A percentile compares a stretch with the other conserved stretches of the same genome.
These are phyloP conservation scores for Gryllus longicercus DNA, from an alignment of 2,888 invertebrate species.

Conservation along the genomic window DNA sequence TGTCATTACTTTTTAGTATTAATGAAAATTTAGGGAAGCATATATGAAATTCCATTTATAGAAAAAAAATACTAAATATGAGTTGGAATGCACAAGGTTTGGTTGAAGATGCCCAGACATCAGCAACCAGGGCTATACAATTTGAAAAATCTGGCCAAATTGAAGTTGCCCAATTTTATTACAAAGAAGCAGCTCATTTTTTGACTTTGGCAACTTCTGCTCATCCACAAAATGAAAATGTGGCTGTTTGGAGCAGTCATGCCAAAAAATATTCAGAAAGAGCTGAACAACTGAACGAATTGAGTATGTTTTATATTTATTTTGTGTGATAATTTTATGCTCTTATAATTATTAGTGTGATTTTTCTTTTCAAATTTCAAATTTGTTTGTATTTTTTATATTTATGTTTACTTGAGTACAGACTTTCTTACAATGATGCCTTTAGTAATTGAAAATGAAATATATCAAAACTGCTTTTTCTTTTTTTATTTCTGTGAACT, in stretches of 20 bases:
- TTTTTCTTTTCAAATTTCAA: background rate
- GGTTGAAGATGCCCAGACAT: constrained; percentile 40
- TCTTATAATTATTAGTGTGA: background rate
- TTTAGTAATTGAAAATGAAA: no score
- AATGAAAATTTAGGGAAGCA: no score
- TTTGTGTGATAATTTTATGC: constrained; percentile 35
- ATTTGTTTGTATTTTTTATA: background rate
- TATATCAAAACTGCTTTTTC: no score
- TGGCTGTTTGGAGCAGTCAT: constrained; percentile 52
- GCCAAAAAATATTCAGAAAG: constrained; percentile 66
- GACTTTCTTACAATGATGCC: no score
- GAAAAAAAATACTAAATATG: constrained; percentile 8
- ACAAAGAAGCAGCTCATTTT: constrained; percentile 65
- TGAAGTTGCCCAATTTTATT: constrained; percentile 76
- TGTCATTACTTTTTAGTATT: no score
- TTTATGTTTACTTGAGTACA: background rate
- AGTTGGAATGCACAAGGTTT: constrained; percentile 29
- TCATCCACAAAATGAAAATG: constrained; percentile 51
- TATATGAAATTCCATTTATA: no score
- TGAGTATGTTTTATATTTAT: constrained; percentile 47
- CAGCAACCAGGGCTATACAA: constrained; percentile 65
- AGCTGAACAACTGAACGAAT: constrained; percentile 58
- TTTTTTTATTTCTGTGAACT: no score
- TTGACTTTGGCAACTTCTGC: constrained; percentile 59
- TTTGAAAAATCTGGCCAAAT: constrained; percentile 67